Evolutionary conservation across 2,888 invertebrate species (phyloP), one percentile per base, ranked within the genome.

Genomic region (Heteromurus nitidus): DNA sequence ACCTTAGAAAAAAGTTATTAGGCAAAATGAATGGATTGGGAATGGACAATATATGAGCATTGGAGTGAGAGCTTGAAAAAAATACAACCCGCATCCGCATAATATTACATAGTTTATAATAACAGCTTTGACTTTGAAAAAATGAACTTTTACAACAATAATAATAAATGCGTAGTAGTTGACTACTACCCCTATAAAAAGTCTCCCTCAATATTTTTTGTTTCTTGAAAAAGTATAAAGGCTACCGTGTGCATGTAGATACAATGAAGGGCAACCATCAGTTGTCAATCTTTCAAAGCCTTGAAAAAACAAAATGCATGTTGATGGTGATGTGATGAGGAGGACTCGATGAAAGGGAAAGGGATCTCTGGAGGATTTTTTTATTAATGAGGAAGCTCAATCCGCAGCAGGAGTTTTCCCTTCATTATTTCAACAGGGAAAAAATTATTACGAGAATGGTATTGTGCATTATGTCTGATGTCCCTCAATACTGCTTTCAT

Each of bases 351-450:
- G 80, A 80, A 80, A 80, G 80, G 73, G 80, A 80, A 80, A 80
- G 80, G 79, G 67, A 44, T 72, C 72, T 31, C 44, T 58, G 67
- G 36, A n/a, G 16, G 20, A 24, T n/a, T 53, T 50, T 67, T 62
- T 80, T 80, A 80, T 80, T 80, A 80, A 73, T 73, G 80, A 80
- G 80, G 60, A 67, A 67, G 31, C 73, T 73, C 60, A 68, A 80
- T 67, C 73, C 80, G 50, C 80, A 60, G 73, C 80, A 47, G 80
- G 80, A 80, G 80, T 60, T 80, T 67, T 73, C 55, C 79, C 67
- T 60, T 80, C 73, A 80, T 80, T 73, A 80, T 31, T 64, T 60
- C 3, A 47, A 36, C 36, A 11, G 47, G 47, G n/a, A n/a, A 31
- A 68, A 73, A 68, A 72, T 72, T 79, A 72, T 72, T 79, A 70